Conservation (phyloP, 1,140 invertebrate species). For the Gryllus bimaculatus region DNA sequence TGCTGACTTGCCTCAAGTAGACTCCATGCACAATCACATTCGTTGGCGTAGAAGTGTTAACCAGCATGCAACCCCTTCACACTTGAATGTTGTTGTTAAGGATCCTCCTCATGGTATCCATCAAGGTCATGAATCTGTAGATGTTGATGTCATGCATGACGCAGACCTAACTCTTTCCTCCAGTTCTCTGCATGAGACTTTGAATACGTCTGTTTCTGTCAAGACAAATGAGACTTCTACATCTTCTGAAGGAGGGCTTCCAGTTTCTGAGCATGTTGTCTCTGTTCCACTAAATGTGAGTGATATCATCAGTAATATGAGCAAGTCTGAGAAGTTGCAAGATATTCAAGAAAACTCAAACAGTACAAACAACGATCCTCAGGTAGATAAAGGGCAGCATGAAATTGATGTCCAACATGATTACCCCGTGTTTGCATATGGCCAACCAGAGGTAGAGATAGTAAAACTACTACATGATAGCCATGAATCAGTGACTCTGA, state of each 20-base stretch:
- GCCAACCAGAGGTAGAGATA: constrained; percentile 39
- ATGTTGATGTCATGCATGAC: constrained; percentile 24
- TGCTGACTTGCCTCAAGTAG: constrained; percentile 21
- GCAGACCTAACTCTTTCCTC: constrained; percentile 17
- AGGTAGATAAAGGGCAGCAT: background rate
- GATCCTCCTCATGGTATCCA: constrained; percentile 14
- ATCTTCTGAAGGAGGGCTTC: background rate
- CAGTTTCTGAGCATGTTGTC: constrained; percentile 12
- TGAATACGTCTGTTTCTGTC: constrained; percentile 14
- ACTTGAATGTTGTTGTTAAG: constrained; percentile 9
- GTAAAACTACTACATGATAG: constrained; percentile 24
- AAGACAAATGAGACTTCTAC: background rate
- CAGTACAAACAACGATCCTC: background rate
- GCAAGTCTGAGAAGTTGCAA: background rate
- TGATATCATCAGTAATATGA: constrained; percentile 11
- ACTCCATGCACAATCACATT: constrained; percentile 37
- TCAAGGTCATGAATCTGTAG: constrained; percentile 17
- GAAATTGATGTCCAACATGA: constrained; percentile 26
- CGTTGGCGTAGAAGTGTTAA: constrained; percentile 54
- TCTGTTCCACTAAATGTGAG: constrained; percentile 19
- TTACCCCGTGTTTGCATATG: constrained; percentile 25
- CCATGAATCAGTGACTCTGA: constrained; percentile 19
- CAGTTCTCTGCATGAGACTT: constrained; percentile 16
- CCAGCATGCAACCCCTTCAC: constrained; percentile 41
- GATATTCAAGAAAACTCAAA: background rate